phyloP scores from a whole-genome alignment of 1,140 invertebrate genomes.

The Agraylea sexmaculata region DNA sequence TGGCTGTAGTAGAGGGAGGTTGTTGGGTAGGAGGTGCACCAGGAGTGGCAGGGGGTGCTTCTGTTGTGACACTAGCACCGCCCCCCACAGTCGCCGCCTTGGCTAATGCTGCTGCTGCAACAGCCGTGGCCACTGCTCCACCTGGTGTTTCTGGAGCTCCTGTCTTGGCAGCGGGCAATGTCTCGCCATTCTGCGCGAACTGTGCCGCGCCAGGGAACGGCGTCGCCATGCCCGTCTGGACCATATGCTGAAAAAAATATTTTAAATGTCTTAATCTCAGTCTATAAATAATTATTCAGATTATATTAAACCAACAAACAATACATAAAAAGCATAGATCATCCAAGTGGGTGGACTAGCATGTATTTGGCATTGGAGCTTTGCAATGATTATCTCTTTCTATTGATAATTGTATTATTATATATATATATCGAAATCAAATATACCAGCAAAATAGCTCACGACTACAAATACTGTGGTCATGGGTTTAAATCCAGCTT shows the following conservation, averaged over 20 bases:
- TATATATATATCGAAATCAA: too few relatives aligned
- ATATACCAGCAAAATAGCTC: too few relatives aligned
- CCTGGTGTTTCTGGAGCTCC: constrained; percentile 44
- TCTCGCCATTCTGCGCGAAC: constrained; percentile 58
- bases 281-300: too few relatives aligned
- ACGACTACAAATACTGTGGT: too few relatives aligned
- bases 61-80: constrained; percentile 32
- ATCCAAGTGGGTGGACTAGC: too few relatives aligned
- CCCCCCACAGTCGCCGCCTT: constrained; percentile 31
- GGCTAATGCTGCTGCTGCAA: constrained; percentile 33
- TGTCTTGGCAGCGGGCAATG: constrained; percentile 35
- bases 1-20: constrained; percentile 35
- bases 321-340: too few relatives aligned
- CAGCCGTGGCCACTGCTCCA: constrained; percentile 32
- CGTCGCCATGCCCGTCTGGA: constrained; percentile 81
- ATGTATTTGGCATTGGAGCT: too few relatives aligned
- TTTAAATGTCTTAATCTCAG: too few relatives aligned
- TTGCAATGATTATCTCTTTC: too few relatives aligned
- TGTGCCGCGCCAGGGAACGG: constrained; percentile 65
- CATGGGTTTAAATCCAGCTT: too few relatives aligned
- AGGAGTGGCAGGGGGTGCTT: constrained; percentile 35
- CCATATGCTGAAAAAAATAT: constrained; percentile 82
- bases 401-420: too few relatives aligned
- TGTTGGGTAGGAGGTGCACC: constrained; percentile 26
- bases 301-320: too few relatives aligned